Conservation (phyloP, 2,797 vertebrate genomes). For the Lepidocolaptes lacrymiger region DNA sequence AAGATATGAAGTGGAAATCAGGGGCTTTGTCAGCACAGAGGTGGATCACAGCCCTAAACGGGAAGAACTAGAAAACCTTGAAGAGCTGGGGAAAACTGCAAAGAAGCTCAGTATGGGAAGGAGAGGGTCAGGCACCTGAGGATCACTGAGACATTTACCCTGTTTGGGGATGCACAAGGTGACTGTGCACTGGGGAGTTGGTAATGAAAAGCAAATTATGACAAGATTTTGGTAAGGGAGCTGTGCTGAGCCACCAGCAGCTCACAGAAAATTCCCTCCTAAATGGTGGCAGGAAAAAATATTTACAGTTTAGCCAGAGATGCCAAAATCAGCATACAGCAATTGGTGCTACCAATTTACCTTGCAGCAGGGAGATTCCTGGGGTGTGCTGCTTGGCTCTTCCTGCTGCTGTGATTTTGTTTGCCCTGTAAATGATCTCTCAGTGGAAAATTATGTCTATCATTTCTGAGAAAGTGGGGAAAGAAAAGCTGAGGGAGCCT, state of each 20-base stretch:
- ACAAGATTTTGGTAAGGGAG: not conserved
- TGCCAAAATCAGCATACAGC: not conserved
- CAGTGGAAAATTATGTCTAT: not conserved
- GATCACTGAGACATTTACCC: not conserved
- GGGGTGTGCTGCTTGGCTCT: not conserved
- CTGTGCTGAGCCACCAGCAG: not conserved
- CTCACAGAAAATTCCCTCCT: not conserved
- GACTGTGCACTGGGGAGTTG: not conserved
- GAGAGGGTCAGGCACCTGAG: accelerated
- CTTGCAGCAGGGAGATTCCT: not conserved
- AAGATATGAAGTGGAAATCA: not conserved
- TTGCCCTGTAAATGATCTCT: not conserved
- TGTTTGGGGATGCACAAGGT: not conserved
- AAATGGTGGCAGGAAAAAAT: not conserved
- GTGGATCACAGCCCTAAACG: accelerated
- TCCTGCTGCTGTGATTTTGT: not conserved
- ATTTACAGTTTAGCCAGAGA: not conserved
- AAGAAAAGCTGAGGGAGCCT: not conserved
- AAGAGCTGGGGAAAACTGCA: not conserved
- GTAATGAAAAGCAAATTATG: not conserved
- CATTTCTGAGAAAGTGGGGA: not conserved
- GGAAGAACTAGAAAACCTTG: not conserved
- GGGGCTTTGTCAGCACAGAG: not conserved
- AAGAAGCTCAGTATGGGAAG: not conserved
- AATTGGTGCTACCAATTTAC: not conserved